Conservation (phyloP, 2,888 invertebrate genomes). For the Molanna angustata region DNA sequence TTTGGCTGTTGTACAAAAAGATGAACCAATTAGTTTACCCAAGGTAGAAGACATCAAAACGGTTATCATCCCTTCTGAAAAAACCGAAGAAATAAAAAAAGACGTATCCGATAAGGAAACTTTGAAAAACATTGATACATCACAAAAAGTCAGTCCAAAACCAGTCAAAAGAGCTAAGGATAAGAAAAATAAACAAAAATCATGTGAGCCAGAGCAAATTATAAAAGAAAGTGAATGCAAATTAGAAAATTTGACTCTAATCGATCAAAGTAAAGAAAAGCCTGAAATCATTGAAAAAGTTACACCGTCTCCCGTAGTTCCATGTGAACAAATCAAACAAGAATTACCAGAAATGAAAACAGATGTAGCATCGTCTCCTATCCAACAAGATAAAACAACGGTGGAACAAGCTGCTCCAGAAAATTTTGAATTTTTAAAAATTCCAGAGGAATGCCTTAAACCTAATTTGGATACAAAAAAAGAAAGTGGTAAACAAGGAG, state of each 20-base stretch:
- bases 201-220: neutral
- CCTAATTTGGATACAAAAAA: neutral
- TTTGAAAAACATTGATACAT: neutral
- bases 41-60: neutral
- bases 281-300: neutral
- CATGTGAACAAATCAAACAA: neutral
- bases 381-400: neutral
- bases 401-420: neutral
- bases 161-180: conserved; percentile 24
- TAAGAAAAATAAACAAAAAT: conserved; percentile 26
- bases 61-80: neutral
- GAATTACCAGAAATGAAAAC: conserved; percentile 10
- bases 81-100: neutral
- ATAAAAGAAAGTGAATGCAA: conserved; percentile 32
- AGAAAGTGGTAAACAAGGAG: conserved; percentile 4
- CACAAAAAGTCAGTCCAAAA: conserved; percentile 15
- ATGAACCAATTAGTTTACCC: too few relatives aligned
- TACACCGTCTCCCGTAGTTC: neutral
- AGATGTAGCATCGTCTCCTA: neutral
- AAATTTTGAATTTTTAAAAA: conserved; percentile 24
- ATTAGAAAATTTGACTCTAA: neutral
- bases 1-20: too few relatives aligned
- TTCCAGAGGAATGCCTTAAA: conserved; percentile 10
- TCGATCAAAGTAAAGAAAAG: neutral
- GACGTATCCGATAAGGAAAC: neutral